These are phyloP conservation scores for Drosophila ustulata DNA, from an alignment of 2,888 invertebrate species.

Conservation along the genomic window DNA sequence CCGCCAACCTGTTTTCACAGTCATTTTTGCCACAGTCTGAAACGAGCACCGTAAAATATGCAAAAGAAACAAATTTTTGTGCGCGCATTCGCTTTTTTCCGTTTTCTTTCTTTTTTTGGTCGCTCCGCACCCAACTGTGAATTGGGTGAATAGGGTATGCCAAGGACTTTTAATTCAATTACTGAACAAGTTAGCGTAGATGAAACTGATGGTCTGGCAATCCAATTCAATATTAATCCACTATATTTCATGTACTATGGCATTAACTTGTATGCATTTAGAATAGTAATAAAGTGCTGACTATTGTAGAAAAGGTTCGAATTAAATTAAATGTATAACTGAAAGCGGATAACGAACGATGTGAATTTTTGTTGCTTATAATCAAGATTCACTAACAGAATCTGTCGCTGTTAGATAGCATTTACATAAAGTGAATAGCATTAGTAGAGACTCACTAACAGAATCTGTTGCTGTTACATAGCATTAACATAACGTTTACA, in stretches of 20 bases:
- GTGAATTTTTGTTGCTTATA: too few relatives aligned
- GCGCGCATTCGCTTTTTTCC: constrained; percentile 34
- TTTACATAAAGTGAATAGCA: too few relatives aligned
- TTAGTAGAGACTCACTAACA: too few relatives aligned
- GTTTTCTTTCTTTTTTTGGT: not conserved
- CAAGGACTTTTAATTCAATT: not conserved
- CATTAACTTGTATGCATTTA: too few relatives aligned
- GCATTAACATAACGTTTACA: too few relatives aligned
- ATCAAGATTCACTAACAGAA: too few relatives aligned
- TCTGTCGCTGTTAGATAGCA: too few relatives aligned
- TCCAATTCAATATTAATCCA: not conserved
- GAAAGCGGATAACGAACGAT: too few relatives aligned
- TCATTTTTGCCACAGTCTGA: constrained; percentile 34
- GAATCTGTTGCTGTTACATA: too few relatives aligned
- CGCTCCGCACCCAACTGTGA: not conserved
- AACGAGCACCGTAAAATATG: constrained; percentile 69
- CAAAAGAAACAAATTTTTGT: constrained; percentile 68
- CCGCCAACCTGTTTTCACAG: constrained; percentile 57
- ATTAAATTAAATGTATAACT: too few relatives aligned
- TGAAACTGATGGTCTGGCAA: not conserved
- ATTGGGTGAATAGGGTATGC: constrained; percentile 19
- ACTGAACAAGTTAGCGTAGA: not conserved
- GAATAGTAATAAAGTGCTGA: not conserved
- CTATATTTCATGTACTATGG: too few relatives aligned
- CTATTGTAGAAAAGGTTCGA: too few relatives aligned